phyloP scores from a whole-genome alignment of 2,888 invertebrate species.

The Xestia ashworthii region DNA sequence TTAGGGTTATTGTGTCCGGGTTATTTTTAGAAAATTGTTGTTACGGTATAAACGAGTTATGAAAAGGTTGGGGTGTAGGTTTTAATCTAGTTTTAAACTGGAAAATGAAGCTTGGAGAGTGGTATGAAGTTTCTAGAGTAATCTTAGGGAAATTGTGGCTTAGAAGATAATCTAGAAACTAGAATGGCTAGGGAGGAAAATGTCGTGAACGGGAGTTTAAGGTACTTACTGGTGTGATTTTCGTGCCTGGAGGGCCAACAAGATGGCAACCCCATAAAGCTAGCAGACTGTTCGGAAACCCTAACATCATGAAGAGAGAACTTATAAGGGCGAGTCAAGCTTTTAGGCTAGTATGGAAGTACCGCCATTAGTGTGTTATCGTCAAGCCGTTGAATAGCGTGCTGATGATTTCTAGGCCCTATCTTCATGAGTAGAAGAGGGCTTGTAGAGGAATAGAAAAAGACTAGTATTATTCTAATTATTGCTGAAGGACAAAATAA shows the following conservation, averaged over 20 bases:
- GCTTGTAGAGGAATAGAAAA: background rate
- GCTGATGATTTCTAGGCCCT: background rate
- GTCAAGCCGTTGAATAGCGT: background rate
- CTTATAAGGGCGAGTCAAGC: background rate
- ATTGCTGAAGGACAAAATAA: background rate
- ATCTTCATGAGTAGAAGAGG: background rate
- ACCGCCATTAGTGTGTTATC: background rate
- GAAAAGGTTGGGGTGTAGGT: conserved; percentile 3
- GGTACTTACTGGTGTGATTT: background rate
- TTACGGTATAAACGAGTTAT: conserved; percentile 4
- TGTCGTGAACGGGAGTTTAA: background rate
- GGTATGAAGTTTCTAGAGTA: background rate
- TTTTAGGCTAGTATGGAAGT: background rate
- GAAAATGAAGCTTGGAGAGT: background rate
- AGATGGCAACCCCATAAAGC: too few species aligned
- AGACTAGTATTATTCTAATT: background rate
- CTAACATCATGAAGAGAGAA: background rate
- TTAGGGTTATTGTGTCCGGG: conserved; percentile 37
- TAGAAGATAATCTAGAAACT: background rate
- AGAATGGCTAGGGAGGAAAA: background rate
- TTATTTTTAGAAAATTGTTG: conserved; percentile 29
- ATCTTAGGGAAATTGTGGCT: background rate
- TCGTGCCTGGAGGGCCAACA: too few species aligned
- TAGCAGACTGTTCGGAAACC: background rate
- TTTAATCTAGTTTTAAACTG: background rate